Base-by-base conservation (phyloP, 2,888 invertebrate genomes). In the Erebia epiphron region DNA sequence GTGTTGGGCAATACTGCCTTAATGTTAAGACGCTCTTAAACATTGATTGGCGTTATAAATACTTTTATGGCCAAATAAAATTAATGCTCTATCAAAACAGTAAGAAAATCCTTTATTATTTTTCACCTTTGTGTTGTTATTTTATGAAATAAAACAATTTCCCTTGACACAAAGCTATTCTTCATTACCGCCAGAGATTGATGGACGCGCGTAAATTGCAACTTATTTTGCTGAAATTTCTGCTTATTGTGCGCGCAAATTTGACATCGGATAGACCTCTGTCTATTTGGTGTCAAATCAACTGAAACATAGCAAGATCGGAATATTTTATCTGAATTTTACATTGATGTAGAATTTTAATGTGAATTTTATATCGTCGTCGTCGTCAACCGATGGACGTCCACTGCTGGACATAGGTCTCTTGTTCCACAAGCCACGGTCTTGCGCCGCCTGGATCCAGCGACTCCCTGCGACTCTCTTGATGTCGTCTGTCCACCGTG, bases 231-330 rank as follows among this genome's bases (percentile, higher is more conserved):
- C 78, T 74, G 76, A 80, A 83, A 83, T 83, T 84, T 79, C 72
- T 41, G 68, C 67, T 65, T 66, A 69, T 62, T 66, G 77, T 79
- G 74, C 78, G 79, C 79, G 79, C 77, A 83, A 87, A 89, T 88
- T 86, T 87, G 90, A 89, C 88, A 82, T 74, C 78, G 74, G 85
- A 89, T 83, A 82, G 88, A 87, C 88, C 84, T 84, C 79, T 82
- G 84, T 82, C 83, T 80, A 81, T 87, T 85, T 77, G 78, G 72
- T 82, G 86, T 85, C 86, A 84, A 82, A 85, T 87, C 87, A 46
- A 82, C 62, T 63, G 26, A 69, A 75, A 70, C 61, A 60, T 41
- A 65, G 65, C 35, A 56, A 65, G 65, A 65, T 65, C 18, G 14
- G 56, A 2, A 35, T 14, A 9, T 26, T 65, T 52, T 58, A 26